phyloP scores from a whole-genome alignment of 1,140 invertebrate species.

The Pogonognathellus flavescens region DNA sequence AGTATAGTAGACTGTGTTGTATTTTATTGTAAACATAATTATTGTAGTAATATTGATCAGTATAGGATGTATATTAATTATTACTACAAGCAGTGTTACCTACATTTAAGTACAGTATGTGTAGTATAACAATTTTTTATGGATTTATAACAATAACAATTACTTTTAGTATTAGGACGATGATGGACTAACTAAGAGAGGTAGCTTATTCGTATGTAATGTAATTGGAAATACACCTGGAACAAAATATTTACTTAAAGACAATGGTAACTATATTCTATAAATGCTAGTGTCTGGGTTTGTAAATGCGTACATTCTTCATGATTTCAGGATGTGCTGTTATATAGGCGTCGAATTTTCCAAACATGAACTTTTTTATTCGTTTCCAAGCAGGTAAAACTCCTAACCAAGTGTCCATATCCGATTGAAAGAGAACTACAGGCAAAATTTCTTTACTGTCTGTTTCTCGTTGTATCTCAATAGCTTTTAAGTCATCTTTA shows the following conservation, averaged over 20 bases:
- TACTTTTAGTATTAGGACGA: neutral
- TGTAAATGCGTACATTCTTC: slow-evolving; percentile 33
- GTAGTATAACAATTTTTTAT: neutral
- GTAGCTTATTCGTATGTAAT: neutral
- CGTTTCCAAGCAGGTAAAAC: slow-evolving; percentile 25
- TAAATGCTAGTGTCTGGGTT: slow-evolving; percentile 16
- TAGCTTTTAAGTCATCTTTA: slow-evolving; percentile 23
- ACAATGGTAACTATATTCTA: neutral
- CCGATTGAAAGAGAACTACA: slow-evolving; percentile 24
- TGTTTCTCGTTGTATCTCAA: slow-evolving; percentile 7
- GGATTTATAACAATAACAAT: neutral
- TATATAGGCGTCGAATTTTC: slow-evolving; percentile 28
- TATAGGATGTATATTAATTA: too few species aligned
- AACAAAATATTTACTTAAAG: neutral
- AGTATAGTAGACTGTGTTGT: too few species aligned
- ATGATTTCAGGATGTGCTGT: slow-evolving; percentile 7
- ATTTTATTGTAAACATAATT: too few species aligned
- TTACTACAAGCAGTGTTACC: neutral
- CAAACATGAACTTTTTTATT: slow-evolving; percentile 51
- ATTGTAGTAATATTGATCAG: too few species aligned
- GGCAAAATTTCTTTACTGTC: slow-evolving; percentile 11
- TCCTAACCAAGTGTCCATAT: slow-evolving; percentile 44
- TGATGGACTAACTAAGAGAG: neutral
- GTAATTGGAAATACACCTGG: neutral
- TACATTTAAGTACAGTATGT: neutral